A percentile compares a stretch with the other conserved stretches of the same genome.
Conservation (phyloP, 1,140 invertebrate genomes). For the Drosophila sp. region DNA sequence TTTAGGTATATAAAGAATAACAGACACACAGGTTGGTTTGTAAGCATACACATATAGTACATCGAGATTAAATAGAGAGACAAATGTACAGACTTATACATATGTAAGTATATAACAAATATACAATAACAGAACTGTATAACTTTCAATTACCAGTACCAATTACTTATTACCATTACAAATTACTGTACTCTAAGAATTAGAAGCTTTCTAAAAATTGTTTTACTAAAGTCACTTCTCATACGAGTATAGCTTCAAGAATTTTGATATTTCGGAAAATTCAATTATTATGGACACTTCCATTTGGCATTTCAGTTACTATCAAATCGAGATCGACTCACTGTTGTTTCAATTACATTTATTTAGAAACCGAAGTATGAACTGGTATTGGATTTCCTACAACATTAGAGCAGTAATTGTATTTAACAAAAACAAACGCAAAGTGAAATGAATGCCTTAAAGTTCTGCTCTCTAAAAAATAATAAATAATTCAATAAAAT, state of each 20-base stretch:
- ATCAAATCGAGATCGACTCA: no score
- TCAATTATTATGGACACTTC: no score
- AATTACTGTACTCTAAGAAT: background rate
- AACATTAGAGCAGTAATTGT: background rate
- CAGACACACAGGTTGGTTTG: slow-evolving; percentile 9
- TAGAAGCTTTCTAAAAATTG: no score
- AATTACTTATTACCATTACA: background rate
- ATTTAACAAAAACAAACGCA: background rate
- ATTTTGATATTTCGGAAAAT: no score
- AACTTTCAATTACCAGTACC: background rate
- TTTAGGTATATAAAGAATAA: slow-evolving; percentile 29
- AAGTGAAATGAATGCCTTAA: no score
- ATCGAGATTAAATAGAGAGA: slow-evolving; percentile 8
- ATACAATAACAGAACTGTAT: background rate
- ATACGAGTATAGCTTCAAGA: no score
- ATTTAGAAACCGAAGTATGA: no score
- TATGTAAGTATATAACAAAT: slow-evolving; percentile 17
- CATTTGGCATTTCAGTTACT: no score
- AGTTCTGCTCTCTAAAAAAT: background rate
- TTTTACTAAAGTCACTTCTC: no score
- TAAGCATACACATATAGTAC: background rate
- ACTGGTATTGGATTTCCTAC: no score
- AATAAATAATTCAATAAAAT: no score
- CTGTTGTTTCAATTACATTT: no score
- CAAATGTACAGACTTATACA: slow-evolving; percentile 28